A percentile compares a stretch with the other conserved stretches of the same genome.
phyloP scores from a whole-genome alignment of 2,113 vertebrate genomes.

The Phrynosoma platyrhinos region DNA sequence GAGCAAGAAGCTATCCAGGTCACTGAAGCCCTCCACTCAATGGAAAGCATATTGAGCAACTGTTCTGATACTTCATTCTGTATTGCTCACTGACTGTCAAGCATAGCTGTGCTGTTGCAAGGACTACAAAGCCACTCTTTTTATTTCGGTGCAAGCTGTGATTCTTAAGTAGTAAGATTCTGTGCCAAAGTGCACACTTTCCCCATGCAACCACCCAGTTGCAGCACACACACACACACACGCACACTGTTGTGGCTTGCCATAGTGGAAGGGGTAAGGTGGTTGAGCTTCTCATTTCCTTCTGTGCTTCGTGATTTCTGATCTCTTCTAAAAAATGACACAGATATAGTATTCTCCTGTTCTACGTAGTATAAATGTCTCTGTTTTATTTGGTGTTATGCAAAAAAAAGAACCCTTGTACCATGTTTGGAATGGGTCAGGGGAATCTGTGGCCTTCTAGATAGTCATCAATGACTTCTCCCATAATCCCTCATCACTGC shows the following conservation, averaged over 20 bases:
- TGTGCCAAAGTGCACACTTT: neutral
- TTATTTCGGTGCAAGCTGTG: neutral
- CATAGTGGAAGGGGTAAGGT: neutral
- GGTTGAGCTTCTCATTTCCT: neutral
- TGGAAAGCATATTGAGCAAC: neutral
- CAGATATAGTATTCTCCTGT: slow-evolving; percentile 9
- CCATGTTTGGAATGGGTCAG: too few species aligned
- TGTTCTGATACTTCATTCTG: neutral
- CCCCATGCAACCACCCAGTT: neutral
- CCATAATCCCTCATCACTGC: neutral
- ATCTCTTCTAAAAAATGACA: neutral
- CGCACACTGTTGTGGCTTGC: too few species aligned
- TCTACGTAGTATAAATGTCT: neutral
- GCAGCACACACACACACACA: neutral
- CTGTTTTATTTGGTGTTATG: neutral
- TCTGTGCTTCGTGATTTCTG: slow-evolving; percentile 33
- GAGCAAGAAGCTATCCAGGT: neutral
- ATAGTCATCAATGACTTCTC: neutral
- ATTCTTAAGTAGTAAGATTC: neutral
- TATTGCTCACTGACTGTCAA: neutral
- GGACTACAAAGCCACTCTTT: neutral
- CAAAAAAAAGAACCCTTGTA: neutral
- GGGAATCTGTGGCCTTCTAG: neutral
- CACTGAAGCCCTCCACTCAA: neutral
- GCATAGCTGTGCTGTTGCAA: neutral